A percentile compares a stretch with the other conserved stretches of the same genome.
These are phyloP conservation scores for Helicolenus hilgendorfi DNA, from an alignment of 2,797 vertebrate species.

Conservation along the genomic window DNA sequence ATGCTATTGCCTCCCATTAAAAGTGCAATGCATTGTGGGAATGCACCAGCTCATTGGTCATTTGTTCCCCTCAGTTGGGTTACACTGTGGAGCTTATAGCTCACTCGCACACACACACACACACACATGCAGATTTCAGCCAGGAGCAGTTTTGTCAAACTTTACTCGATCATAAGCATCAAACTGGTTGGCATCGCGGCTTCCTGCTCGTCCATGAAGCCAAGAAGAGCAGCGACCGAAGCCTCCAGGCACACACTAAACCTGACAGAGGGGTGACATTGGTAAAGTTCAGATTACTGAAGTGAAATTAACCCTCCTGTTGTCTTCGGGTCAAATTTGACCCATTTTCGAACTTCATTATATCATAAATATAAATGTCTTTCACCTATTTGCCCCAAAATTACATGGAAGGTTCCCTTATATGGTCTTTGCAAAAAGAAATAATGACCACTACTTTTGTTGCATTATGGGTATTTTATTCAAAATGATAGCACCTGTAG, in stretches of 20 bases:
- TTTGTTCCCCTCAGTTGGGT: constrained; percentile 62
- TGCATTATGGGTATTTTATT: too few relatives aligned
- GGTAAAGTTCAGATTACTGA: neutral
- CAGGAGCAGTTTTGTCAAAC: constrained; percentile 1
- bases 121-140: constrained; percentile 19
- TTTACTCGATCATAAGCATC: neutral
- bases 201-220: neutral
- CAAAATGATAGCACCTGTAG: too few relatives aligned
- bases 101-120: constrained; percentile 2
- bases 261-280: neutral
- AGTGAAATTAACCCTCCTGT: too few relatives aligned
- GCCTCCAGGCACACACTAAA: neutral
- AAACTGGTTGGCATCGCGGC: neutral
- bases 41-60: constrained; percentile 44
- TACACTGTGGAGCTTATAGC: constrained; percentile 21
- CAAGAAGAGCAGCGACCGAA: neutral
- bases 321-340: too few relatives aligned
- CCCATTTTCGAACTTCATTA: too few relatives aligned
- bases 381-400: too few relatives aligned
- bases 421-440: too few relatives aligned
- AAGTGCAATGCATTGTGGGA: constrained; percentile 51
- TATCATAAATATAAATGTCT: too few relatives aligned
- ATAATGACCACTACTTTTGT: too few relatives aligned
- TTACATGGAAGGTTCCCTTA: too few relatives aligned
- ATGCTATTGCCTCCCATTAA: constrained; percentile 47